Evolutionary conservation across 2,797 vertebrate genomes (phyloP), one percentile per base, ranked within the genome.

Genomic region (Sebastiscus albofasciatus): DNA sequence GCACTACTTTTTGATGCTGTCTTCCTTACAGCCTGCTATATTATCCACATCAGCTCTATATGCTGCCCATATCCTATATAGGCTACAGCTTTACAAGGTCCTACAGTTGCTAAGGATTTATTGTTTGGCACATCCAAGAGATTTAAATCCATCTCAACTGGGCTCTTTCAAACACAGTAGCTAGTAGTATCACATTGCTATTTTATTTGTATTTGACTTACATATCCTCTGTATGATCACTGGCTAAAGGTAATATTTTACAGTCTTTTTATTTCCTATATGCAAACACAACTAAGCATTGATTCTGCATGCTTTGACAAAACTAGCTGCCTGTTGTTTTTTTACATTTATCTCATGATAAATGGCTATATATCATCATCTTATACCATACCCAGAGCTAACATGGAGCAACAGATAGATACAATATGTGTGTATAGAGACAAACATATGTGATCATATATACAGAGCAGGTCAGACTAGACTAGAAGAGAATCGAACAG

Each of bases 1-100:
- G 59, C 61, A 72, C 26, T 46, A 61, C 69, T 77, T 59, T 75
- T 24, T 55, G 64, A 68, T 72, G 59, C 14, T 77, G 33, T 77
- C 4, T 10, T 64, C n/a, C 42, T 62, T 42, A 22, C 54, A 46
- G 22, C 27, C 26, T 5, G 4, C 26, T 9, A 5, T 27, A 20
- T 56, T 20, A 46, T 39, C 55, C 66, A 67, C 66, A 80, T 36
- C 62, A 39, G 34, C 29, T 66, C 64, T 65, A 10, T 65, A 10
- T 11, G 31, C 54, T 67, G 39, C 39, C 36, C 14, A 27, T 67
- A 46, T 46, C 12, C 18, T 9, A 24, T 62, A 29, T 42, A 42
- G 14, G 11, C 27, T 54, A 13, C 0, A 67, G 8, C 26, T 49
- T 82, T 42, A 80, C 55, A 64, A 24, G 33, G 39, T 29, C 18